A percentile compares a stretch with the other conserved stretches of the same genome.
Conservation (phyloP, 2,113 vertebrate species). For the Holacanthus passer region DNA sequence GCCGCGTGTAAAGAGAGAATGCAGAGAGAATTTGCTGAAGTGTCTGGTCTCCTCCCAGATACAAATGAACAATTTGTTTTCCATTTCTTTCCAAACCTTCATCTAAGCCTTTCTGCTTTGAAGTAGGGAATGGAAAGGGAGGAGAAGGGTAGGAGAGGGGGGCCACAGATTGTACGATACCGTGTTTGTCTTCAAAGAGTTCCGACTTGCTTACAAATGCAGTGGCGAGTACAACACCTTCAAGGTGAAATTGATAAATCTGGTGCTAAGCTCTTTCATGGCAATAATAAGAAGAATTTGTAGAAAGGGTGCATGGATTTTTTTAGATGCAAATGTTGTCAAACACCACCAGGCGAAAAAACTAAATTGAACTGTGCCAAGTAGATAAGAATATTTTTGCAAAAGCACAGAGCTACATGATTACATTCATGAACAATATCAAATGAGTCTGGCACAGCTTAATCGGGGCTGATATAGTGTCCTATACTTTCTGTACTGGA, state of each 20-base stretch:
- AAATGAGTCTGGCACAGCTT: slow-evolving; percentile 56
- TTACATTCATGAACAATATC: slow-evolving; percentile 74
- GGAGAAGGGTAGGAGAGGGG: slow-evolving; percentile 53
- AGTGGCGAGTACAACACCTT: slow-evolving; percentile 79
- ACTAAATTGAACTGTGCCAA: slow-evolving; percentile 73
- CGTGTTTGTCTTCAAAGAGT: slow-evolving; percentile 83
- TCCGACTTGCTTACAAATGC: slow-evolving; percentile 80
- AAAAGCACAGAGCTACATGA: slow-evolving; percentile 63
- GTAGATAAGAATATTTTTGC: slow-evolving; percentile 72
- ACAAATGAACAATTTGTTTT: slow-evolving; percentile 86
- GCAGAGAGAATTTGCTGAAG: slow-evolving; percentile 80
- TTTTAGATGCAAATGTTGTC: slow-evolving; percentile 76
- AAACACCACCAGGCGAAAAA: slow-evolving; percentile 68
- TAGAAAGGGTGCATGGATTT: slow-evolving; percentile 70
- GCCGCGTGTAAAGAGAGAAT: slow-evolving; percentile 55
- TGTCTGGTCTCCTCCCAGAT: slow-evolving; percentile 83
- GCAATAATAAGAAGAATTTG: slow-evolving; percentile 75
- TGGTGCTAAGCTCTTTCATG: slow-evolving; percentile 72
- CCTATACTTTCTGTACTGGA: slow-evolving; percentile 44
- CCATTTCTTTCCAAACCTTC: slow-evolving; percentile 81
- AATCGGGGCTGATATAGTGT: slow-evolving; percentile 65
- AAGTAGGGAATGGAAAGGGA: slow-evolving; percentile 72
- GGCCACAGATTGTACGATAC: slow-evolving; percentile 75
- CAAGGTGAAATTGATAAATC: slow-evolving; percentile 85
- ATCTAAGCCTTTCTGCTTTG: slow-evolving; percentile 80